phyloP scores from a whole-genome alignment of 2,113 vertebrate species.

The Gavia stellata region DNA sequence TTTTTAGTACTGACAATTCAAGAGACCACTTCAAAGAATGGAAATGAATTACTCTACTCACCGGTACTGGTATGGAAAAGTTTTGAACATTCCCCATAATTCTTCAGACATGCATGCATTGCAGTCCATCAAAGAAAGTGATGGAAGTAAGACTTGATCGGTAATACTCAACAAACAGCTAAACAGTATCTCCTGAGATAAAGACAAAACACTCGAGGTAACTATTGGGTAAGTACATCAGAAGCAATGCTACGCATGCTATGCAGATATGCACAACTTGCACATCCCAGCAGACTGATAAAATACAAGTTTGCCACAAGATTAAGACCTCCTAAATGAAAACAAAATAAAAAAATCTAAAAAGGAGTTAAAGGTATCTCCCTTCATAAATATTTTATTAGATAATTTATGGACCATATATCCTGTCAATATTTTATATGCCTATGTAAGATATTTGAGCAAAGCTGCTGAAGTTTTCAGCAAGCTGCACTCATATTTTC shows the following conservation, averaged over 20 bases:
- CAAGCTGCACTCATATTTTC: not conserved
- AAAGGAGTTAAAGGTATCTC: not conserved
- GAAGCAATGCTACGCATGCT: not conserved
- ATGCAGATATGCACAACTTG: fast-evolving
- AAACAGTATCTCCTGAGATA: slow-evolving; percentile 80
- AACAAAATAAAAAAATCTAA: not conserved
- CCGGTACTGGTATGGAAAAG: slow-evolving; percentile 90
- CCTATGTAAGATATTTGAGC: not conserved
- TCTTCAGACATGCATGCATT: slow-evolving; percentile 96
- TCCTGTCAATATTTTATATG: not conserved
- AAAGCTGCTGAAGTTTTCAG: not conserved
- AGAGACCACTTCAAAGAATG: not conserved
- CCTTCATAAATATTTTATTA: not conserved
- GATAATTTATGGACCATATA: not conserved
- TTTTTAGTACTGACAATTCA: not conserved
- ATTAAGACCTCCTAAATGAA: not conserved
- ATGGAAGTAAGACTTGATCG: slow-evolving; percentile 87
- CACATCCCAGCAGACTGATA: not conserved
- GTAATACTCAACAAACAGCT: slow-evolving; percentile 87
- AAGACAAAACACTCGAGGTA: not conserved
- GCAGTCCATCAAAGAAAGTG: slow-evolving; percentile 86
- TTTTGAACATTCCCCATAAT: slow-evolving; percentile 96
- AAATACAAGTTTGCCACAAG: not conserved
- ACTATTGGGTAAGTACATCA: not conserved
- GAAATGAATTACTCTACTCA: slow-evolving; percentile 56